Evolutionary conservation across 2,888 invertebrate species (phyloP).

Genomic region (Zygaena filipendulae): DNA sequence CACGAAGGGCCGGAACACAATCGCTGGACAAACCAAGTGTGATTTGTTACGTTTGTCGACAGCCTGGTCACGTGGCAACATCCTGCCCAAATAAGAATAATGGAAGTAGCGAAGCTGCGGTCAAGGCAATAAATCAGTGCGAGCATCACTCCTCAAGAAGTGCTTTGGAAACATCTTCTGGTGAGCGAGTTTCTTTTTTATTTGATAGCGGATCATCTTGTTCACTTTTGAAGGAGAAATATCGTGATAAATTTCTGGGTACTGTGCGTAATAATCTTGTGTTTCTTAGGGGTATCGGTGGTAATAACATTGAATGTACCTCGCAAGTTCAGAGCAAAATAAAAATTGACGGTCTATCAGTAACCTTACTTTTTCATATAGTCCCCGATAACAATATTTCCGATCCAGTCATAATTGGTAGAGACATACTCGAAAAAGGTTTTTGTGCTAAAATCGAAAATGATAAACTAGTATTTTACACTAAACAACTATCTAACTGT

Average conservation of each 20-base stretch:
- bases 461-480: slow-evolving; percentile 5
- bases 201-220: slow-evolving; percentile 19
- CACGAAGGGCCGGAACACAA: no score
- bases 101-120: neutral
- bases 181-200: slow-evolving; percentile 17
- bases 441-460: slow-evolving; percentile 5
- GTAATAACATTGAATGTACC: neutral
- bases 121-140: slow-evolving; percentile 1
- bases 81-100: slow-evolving; percentile 9
- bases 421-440: slow-evolving; percentile 11
- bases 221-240: slow-evolving; percentile 15
- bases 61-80: slow-evolving; percentile 7
- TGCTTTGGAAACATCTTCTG: slow-evolving; percentile 13
- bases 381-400: slow-evolving; percentile 6
- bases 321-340: slow-evolving; percentile 5
- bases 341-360: neutral
- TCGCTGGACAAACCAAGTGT: neutral
- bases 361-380: slow-evolving; percentile 9
- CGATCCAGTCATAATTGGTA: slow-evolving; percentile 10
- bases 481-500: neutral
- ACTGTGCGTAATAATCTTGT: neutral
- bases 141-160: slow-evolving; percentile 7
- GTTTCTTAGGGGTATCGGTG: slow-evolving; percentile 4
- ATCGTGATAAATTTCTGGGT: neutral
- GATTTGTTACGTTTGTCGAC: slow-evolving; percentile 6